Conservation (phyloP, 1,140 invertebrate species). For the Atta cephalotes region DNA sequence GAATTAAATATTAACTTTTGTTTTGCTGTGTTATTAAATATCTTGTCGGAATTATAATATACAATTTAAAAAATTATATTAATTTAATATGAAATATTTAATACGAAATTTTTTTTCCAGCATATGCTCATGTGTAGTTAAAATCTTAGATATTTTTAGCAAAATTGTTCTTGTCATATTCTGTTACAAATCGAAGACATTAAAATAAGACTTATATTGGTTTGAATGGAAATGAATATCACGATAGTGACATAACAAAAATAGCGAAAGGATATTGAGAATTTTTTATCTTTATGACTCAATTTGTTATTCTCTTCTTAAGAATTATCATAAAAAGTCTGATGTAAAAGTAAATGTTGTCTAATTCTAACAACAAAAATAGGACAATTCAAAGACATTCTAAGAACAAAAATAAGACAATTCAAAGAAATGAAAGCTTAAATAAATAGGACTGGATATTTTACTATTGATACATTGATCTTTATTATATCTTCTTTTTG, state of each 20-base stretch:
- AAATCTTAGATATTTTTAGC: neutral
- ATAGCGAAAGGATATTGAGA: neutral
- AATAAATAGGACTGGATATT: neutral
- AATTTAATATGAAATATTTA: too few species aligned
- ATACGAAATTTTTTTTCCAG: too few species aligned
- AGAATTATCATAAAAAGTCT: neutral
- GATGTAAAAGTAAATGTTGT: neutral
- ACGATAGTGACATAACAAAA: neutral
- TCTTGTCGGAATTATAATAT: too few species aligned
- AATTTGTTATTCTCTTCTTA: neutral
- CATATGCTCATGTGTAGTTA: too few species aligned
- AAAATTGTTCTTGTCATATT: neutral
- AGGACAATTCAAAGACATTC: too few species aligned
- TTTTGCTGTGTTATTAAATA: too few species aligned
- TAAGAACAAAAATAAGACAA: neutral
- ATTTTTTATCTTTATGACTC: neutral
- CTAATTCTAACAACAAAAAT: neutral
- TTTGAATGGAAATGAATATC: neutral
- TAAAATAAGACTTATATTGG: neutral
- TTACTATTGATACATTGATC: neutral
- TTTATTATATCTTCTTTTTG: conserved; percentile 36
- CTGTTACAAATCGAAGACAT: neutral
- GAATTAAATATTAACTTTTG: too few species aligned
- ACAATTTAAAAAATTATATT: too few species aligned
- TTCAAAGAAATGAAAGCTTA: neutral